These are phyloP conservation scores for Empis livida DNA, from an alignment of 2,888 invertebrate species.

Conservation along the genomic window DNA sequence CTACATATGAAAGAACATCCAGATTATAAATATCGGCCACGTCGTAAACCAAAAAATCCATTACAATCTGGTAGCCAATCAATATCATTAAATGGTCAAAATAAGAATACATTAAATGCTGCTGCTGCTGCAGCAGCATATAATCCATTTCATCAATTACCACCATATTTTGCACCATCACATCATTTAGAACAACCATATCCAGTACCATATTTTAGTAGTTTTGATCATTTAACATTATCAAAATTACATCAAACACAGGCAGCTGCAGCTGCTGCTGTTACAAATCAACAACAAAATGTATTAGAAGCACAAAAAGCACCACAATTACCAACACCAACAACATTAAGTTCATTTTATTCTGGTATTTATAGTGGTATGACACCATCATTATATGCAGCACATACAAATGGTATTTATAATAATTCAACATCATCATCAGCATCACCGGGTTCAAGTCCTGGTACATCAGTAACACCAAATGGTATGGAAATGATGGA, in stretches of 20 bases:
- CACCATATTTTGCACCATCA: slow-evolving; percentile 63
- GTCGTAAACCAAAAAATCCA: slow-evolving; percentile 70
- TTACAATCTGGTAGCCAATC: slow-evolving; percentile 36
- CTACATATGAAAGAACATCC: slow-evolving; percentile 86
- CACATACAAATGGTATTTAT: slow-evolving; percentile 33
- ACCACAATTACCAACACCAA: slow-evolving; percentile 29
- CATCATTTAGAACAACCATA: slow-evolving; percentile 50
- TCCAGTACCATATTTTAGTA: slow-evolving; percentile 35
- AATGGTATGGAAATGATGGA: slow-evolving; percentile 30
- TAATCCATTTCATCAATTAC: slow-evolving; percentile 51
- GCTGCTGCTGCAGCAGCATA: slow-evolving; percentile 43
- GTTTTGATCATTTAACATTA: slow-evolving; percentile 33
- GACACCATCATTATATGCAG: slow-evolving; percentile 33
- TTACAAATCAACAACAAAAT: slow-evolving; percentile 27
- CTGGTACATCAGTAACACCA: slow-evolving; percentile 23
- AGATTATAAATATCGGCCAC: slow-evolving; percentile 79
- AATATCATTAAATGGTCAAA: slow-evolving; percentile 23
- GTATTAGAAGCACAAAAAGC: slow-evolving; percentile 30
- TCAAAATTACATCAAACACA: slow-evolving; percentile 34
- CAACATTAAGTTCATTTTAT: slow-evolving; percentile 34
- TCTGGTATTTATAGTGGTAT: slow-evolving; percentile 36
- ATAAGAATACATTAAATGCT: slow-evolving; percentile 19
- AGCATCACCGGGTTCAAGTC: slow-evolving; percentile 33
- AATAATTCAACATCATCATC: slow-evolving; percentile 32
- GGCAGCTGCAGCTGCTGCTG: slow-evolving; percentile 30